These are phyloP conservation scores for Gadopsis marmoratus DNA, from an alignment of 2,797 vertebrate genomes.

Conservation along the genomic window DNA sequence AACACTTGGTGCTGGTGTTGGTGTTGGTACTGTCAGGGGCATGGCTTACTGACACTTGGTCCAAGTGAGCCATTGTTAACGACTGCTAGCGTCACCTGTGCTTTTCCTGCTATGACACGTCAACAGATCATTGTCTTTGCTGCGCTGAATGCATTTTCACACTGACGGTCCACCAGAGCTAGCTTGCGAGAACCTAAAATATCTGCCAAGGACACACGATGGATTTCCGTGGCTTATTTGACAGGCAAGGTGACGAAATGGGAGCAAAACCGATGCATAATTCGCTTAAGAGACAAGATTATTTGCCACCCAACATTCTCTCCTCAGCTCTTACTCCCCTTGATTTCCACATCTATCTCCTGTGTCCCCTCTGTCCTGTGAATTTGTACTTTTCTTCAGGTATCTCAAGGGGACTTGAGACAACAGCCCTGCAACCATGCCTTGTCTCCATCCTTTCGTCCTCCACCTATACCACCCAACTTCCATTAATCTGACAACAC, in stretches of 20 bases:
- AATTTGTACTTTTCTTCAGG: conserved; percentile 17
- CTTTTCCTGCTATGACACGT: neutral
- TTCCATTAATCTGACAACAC: conserved; percentile 19
- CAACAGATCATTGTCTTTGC: neutral
- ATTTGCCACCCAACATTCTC: neutral
- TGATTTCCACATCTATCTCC: conserved; percentile 5
- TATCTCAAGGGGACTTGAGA: conserved; percentile 7
- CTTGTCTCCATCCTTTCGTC: conserved; percentile 10
- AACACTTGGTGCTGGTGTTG: neutral
- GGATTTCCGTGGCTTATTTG: neutral
- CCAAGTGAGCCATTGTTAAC: neutral
- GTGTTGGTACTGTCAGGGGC: neutral
- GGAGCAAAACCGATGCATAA: neutral
- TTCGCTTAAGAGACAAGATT: neutral
- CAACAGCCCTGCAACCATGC: neutral
- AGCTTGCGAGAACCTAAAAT: neutral
- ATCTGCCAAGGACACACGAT: conserved; percentile 3
- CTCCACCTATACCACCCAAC: neutral
- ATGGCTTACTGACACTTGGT: neutral
- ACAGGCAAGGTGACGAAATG: neutral
- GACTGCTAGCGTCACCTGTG: neutral
- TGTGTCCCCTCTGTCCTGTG: neutral
- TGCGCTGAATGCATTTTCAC: neutral
- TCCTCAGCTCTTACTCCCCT: neutral
- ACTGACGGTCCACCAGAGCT: neutral